These are phyloP conservation scores for Beroe ovata DNA, from an alignment of 37 sponge, comb jelly and placozoan genomes.

Conservation along the genomic window DNA sequence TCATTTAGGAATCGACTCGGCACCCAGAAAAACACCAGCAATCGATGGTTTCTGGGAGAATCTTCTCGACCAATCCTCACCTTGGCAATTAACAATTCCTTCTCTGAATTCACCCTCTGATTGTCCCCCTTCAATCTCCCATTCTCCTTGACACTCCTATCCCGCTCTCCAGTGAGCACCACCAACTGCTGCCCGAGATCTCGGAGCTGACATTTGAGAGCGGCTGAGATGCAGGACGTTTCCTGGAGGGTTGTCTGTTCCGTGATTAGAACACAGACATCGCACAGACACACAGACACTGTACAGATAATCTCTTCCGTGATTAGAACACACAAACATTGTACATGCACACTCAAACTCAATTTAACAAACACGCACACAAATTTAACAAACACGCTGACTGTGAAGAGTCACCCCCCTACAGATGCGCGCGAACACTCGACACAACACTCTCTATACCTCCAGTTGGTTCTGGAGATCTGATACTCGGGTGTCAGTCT, in stretches of 20 bases:
- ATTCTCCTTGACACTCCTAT: slow-evolving; percentile 41
- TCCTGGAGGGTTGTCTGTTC: slow-evolving; percentile 52
- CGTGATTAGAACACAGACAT: slow-evolving; percentile 6
- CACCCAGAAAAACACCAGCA: no score
- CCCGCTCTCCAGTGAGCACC: slow-evolving; percentile 21
- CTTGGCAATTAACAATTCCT: slow-evolving; percentile 32
- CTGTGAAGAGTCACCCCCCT: no score
- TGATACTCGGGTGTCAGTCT: slow-evolving; percentile 39
- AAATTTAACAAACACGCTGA: no score
- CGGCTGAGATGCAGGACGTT: background rate
- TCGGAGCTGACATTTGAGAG: slow-evolving; percentile 31
- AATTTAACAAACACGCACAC: no score
- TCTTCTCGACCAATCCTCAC: no score
- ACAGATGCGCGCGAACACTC: no score
- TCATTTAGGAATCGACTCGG: no score
- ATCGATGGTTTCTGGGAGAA: no score
- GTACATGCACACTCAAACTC: no score
- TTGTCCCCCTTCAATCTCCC: slow-evolving; percentile 1
- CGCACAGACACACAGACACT: background rate
- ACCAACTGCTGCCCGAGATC: slow-evolving; percentile 55
- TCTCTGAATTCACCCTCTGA: background rate
- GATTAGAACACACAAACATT: no score
- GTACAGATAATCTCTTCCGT: no score
- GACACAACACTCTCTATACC: no score
- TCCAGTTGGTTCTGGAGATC: slow-evolving; percentile 62